Base-by-base conservation (phyloP, 53 echinoderm and acorn worm species). In the Actinopyga echinites region DNA sequence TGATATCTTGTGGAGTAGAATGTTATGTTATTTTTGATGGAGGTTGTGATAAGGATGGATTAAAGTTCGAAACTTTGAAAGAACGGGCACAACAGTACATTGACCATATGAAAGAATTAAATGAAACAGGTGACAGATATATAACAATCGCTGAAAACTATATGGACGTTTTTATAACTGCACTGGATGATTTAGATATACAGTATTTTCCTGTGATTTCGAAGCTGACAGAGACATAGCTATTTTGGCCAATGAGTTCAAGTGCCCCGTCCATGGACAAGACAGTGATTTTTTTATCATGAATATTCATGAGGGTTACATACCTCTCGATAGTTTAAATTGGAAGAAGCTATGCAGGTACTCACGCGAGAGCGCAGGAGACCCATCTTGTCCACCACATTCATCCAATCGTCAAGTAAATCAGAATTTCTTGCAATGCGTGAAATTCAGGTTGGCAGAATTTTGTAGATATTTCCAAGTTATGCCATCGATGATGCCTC, bases 231-330 rank as follows among this genome's bases (percentile, higher is more conserved):
- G 86, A 65, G 93, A 94, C 31, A 90, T 92, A 29, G 90, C 88
- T 21, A 71, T 85, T 3, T 64, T 96, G 30, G 97, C 93, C 37
- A 96, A 96, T 79, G 83, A 77, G 12, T 90, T 86, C 86, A 66
- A 82, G 20, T 96, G 97, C 64, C 86, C 93, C 11, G 93, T 92
- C n/a, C 79, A 86, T 13, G 90, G 92, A 10, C 84, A 88, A 40
- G 97, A 96, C 68, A 96, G 97, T 54, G 97, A 96, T 68, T 96
- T 96, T 87, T 92, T 82, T 56, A 69, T 94, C 43, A 89, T 93
- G 90, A 88, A 93, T 54, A 63, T 96, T 58, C 80, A 65, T 29
- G 93, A 74, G 21, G 97, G 97, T 28, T 96, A 93, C 79, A 90
- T 96, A n/a, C 91, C 90, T 21, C 60, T 96, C 49, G 85, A 90